phyloP scores from a whole-genome alignment of 2,888 invertebrate species.

The Lomographa bimaculata region DNA sequence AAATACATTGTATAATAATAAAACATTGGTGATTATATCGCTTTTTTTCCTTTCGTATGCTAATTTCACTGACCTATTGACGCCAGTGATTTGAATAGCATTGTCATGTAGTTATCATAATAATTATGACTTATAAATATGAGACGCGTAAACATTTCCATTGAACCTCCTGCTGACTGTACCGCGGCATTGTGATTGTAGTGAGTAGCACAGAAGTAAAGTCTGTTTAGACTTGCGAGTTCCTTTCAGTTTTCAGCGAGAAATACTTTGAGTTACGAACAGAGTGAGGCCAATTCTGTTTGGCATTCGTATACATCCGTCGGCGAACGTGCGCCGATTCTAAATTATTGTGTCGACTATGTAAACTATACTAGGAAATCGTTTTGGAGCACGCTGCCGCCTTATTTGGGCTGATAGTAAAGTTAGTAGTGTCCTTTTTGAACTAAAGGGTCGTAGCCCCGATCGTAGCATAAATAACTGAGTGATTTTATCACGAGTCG shows the following conservation, averaged over 20 bases:
- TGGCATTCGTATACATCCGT: slow-evolving; percentile 76
- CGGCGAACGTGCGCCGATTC: slow-evolving; percentile 58
- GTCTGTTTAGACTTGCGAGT: slow-evolving; percentile 60
- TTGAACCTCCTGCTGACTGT: slow-evolving; percentile 12
- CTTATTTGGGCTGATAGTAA: slow-evolving; percentile 19
- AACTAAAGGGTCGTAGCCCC: slow-evolving; percentile 9
- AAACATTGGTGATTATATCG: too few species aligned
- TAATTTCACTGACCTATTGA: too few species aligned
- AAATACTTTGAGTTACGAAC: slow-evolving; percentile 66
- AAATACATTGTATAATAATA: too few species aligned
- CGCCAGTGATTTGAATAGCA: neutral
- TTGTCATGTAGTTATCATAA: too few species aligned
- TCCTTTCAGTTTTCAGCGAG: slow-evolving; percentile 63
- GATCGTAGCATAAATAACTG: too few species aligned
- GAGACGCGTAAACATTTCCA: too few species aligned
- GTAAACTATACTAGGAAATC: slow-evolving; percentile 39
- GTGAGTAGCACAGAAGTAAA: slow-evolving; percentile 5
- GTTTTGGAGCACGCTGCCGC: slow-evolving; percentile 15
- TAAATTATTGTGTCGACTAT: slow-evolving; percentile 55
- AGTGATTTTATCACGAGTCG: too few species aligned
- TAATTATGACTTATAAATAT: too few species aligned
- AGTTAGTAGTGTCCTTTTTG: slow-evolving; percentile 16
- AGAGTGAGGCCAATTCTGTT: slow-evolving; percentile 53
- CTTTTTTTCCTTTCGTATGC: too few species aligned
- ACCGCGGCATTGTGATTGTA: slow-evolving; percentile 5